Evolutionary conservation across 2,797 vertebrate species (phyloP).

Genomic region (Scolopax bukidnonensis): DNA sequence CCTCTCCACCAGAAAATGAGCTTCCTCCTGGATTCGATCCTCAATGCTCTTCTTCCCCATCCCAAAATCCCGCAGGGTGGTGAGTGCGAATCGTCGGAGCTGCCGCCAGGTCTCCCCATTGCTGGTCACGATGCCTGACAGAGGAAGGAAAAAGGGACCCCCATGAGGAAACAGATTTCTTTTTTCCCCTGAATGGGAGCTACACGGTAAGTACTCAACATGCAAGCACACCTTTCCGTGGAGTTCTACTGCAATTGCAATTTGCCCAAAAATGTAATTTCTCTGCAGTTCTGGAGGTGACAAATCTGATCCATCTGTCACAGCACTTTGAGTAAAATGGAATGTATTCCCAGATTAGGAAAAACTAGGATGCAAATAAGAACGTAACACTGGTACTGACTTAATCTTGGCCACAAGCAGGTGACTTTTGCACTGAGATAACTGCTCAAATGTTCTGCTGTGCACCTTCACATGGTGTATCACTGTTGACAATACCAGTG

Average conservation of each 20-base stretch:
- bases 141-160: not conserved
- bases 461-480: not conserved
- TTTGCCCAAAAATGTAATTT: rapidly evolving
- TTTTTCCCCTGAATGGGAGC: not conserved
- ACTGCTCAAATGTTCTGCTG: not conserved
- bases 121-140: slow-evolving; percentile 47
- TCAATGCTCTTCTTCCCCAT: slow-evolving; percentile 60
- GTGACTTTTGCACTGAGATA: not conserved
- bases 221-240: not conserved
- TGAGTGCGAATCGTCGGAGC: slow-evolving; percentile 49
- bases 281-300: not conserved
- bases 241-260: not conserved
- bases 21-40: slow-evolving; percentile 60
- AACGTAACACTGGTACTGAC: not conserved
- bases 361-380: not conserved
- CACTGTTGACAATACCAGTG: not conserved
- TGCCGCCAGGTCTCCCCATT: slow-evolving; percentile 58
- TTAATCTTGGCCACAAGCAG: not conserved
- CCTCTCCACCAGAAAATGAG: slow-evolving; percentile 51
- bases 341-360: not conserved
- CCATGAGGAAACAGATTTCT: not conserved
- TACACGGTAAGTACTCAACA: not conserved
- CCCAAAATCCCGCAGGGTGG: slow-evolving; percentile 57
- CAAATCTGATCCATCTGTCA: not conserved
- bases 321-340: not conserved